Base-by-base conservation (phyloP, 2,113 vertebrate genomes). In the Chaenocephalus aceratus region DNA sequence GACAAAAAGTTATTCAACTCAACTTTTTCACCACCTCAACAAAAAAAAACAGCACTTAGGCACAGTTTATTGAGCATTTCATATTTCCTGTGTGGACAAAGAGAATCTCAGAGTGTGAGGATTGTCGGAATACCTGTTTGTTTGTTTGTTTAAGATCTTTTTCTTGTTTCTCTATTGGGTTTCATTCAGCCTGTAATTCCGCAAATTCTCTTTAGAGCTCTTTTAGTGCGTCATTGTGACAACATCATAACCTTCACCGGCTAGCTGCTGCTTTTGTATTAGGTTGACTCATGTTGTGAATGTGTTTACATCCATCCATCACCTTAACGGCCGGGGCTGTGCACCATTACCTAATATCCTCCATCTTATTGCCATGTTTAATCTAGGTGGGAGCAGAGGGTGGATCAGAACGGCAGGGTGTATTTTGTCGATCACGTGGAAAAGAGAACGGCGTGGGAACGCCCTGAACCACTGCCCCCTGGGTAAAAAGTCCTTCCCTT, bases 361-460 rank as follows among this genome's bases (percentile, higher is more conserved):
- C 11, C 59, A 6, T 54, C 70, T 60, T 69, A 56, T 51, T 71
- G 9, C 44, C 21, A 4, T 81, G 10, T 74, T 92, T 1, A 80
- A 93, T 92, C 75, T 88, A 99, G 98, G 6, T 99, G 98, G 98
- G 98, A 99, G 87, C 98, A 99, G 94, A 96, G 98, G 90, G 94
- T 98, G 82, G 97, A 99, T 92, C 97, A 95, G 64, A 96, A 96
- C 2, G 97, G 98, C 44, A 95, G 97, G 78, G 73, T 98, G 41
- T 99, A 99, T 91, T 99, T 96, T 45, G 98, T 99, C 53, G 98
- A 99, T 94, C 98, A 99, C 9, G 96, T 99, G 88, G 97, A 98
- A 84, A 99, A 99, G 94, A 96, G 96, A 94, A 99, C 98, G n/a
- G 97, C 97, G 0, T 99, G 98, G 98, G 98, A 99, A 86, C 95